Base-by-base conservation (phyloP, 2,113 vertebrate species). In the Percopsis transmontana region DNA sequence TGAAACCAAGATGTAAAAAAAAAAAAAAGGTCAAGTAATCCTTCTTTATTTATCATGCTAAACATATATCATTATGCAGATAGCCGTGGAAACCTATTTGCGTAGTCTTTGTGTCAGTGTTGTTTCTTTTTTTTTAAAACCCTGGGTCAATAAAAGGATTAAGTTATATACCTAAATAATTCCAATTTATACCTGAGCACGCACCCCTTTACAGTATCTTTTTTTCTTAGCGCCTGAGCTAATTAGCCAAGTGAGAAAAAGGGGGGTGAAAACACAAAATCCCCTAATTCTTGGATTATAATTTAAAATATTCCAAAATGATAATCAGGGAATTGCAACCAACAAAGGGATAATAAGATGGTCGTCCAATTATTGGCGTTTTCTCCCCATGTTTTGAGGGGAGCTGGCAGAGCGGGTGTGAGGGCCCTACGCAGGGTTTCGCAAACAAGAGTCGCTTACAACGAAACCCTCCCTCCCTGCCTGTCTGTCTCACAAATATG, bases 261-360 rank as follows among this genome's bases (percentile, higher is more conserved):
- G 42, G 14, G 16, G 39, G 48, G 57, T 66, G 71, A 68, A 45
- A 33, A 23, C 67, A 70, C 75, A 82, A 87, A 88, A 87, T 88
- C 85, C 82, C 76, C 79, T 85, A 86, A 91, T 90, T 90, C 88
- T 76, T 88, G 86, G 90, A 90, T 91, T 90, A 89, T 90, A 87
- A 84, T 90, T 88, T 92, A 89, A 90, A 89, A 91, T 90, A 90
- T 92, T 90, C 87, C 81, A 88, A 91, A 91, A 90, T 90, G 88
- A 84, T 89, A 92, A 92, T 90, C 84, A 91, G 88, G 88, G 85
- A 90, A 90, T 87, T 89, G 85, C 86, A 87, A 91, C 87, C 81
- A 91, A 91, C 89, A 91, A 90, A 88, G 80, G 87, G 87, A 90
- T 90, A 91, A 90, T 90, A 89, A 89, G 89, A 87, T 59, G 77